phyloP scores from a whole-genome alignment of 2,888 invertebrate species.

The Spatulosminthurus flaviceps region DNA sequence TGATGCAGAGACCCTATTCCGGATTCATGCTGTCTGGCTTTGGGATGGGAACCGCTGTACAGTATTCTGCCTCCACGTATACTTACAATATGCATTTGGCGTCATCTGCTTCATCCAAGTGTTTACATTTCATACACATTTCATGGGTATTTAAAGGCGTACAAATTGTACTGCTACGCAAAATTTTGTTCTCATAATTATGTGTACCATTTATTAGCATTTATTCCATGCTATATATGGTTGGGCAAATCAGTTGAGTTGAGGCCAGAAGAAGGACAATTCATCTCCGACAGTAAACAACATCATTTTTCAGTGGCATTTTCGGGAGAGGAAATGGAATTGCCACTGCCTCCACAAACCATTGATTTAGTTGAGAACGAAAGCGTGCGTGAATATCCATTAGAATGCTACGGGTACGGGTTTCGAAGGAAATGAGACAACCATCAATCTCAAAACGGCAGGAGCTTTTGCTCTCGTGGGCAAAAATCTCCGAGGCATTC shows the following conservation, averaged over 20 bases:
- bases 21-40: no score
- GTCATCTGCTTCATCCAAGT: no score
- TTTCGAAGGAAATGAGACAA: conserved; percentile 34
- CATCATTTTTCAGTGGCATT: conserved; percentile 14
- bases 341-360: background rate
- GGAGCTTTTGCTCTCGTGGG: conserved; percentile 2
- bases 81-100: no score
- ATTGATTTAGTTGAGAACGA: background rate
- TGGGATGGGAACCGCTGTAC: no score
- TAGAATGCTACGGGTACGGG: background rate
- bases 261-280: background rate
- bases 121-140: no score
- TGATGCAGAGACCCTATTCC: no score
- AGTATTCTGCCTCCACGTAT: no score
- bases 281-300: background rate
- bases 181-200: no score
- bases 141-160: no score
- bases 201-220: no score
- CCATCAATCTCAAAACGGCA: conserved; percentile 37
- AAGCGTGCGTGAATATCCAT: conserved; percentile 14
- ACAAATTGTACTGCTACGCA: no score
- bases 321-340: background rate
- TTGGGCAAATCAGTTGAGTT: background rate
- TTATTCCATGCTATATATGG: background rate
- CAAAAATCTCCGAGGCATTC: background rate